phyloP scores from a whole-genome alignment of 2,113 vertebrate species.

The Xyrauchen texanus region DNA sequence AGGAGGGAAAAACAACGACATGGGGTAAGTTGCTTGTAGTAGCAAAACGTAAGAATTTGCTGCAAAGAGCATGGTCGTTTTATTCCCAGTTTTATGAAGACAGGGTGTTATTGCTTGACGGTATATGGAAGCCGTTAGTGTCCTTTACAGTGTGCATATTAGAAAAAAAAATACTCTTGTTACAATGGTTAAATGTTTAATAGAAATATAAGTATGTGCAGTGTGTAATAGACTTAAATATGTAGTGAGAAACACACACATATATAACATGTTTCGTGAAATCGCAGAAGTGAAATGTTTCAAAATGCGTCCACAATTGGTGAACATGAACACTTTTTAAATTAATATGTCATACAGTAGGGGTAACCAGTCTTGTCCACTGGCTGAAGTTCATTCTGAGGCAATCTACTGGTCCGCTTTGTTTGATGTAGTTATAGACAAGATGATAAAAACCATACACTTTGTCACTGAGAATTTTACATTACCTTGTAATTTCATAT shows the following conservation, averaged over 20 bases:
- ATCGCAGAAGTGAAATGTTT: no score
- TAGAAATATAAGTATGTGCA: no score
- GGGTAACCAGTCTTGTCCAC: not conserved
- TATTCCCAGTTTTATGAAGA: conserved; percentile 11
- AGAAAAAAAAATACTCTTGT: not conserved
- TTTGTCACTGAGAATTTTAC: not conserved
- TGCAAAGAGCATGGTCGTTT: not conserved
- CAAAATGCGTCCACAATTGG: no score
- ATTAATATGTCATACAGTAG: not conserved
- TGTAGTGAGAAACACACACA: no score
- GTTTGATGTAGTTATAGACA: not conserved
- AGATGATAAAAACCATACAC: not conserved
- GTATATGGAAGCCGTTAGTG: not conserved
- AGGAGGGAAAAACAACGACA: conserved; percentile 31
- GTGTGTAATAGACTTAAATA: no score
- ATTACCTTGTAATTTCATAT: conserved; percentile 18
- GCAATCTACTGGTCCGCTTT: not conserved
- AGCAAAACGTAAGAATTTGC: conserved; percentile 9
- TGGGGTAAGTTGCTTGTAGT: conserved; percentile 51
- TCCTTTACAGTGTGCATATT: not conserved
- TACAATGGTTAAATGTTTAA: not conserved
- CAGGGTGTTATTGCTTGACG: not conserved
- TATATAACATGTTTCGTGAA: no score
- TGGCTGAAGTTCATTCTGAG: not conserved
- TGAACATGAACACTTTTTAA: no score